phyloP scores from a whole-genome alignment of 2,797 vertebrate genomes.

The Eospalax fontanierii region DNA sequence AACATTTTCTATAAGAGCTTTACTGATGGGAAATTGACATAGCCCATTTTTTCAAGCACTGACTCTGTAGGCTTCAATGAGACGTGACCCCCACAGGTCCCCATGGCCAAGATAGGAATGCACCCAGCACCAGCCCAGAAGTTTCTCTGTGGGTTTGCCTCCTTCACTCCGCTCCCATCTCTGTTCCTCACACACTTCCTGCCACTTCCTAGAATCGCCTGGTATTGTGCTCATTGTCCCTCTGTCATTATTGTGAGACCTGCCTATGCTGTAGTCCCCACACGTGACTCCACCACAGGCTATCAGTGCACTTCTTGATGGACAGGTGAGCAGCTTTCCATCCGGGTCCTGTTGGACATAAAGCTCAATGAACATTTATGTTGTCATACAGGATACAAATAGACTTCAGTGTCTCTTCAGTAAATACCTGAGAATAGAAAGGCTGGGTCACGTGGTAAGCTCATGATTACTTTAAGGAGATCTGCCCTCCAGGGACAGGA shows the following conservation, averaged over 20 bases:
- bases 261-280: too few relatives aligned
- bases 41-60: conserved; percentile 25
- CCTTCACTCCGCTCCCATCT: too few relatives aligned
- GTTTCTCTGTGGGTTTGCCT: too few relatives aligned
- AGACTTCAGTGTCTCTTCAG: not conserved
- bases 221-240: too few relatives aligned
- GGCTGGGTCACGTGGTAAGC: not conserved
- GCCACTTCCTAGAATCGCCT: too few relatives aligned
- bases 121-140: too few relatives aligned
- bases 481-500: too few relatives aligned
- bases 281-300: too few relatives aligned
- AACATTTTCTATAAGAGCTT: not conserved
- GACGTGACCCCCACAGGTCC: too few relatives aligned
- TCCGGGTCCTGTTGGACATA: not conserved
- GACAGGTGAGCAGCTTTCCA: not conserved
- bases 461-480: not conserved
- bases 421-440: not conserved
- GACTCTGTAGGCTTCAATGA: conserved; percentile 20
- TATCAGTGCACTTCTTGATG: not conserved
- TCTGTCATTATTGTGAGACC: too few relatives aligned
- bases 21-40: not conserved
- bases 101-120: not conserved
- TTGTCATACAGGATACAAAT: not conserved
- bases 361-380: not conserved
- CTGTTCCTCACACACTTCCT: too few relatives aligned